Evolutionary conservation across 2,113 vertebrate genomes (phyloP), one percentile per base, ranked within the genome.

Genomic region (Menidia beryllina): DNA sequence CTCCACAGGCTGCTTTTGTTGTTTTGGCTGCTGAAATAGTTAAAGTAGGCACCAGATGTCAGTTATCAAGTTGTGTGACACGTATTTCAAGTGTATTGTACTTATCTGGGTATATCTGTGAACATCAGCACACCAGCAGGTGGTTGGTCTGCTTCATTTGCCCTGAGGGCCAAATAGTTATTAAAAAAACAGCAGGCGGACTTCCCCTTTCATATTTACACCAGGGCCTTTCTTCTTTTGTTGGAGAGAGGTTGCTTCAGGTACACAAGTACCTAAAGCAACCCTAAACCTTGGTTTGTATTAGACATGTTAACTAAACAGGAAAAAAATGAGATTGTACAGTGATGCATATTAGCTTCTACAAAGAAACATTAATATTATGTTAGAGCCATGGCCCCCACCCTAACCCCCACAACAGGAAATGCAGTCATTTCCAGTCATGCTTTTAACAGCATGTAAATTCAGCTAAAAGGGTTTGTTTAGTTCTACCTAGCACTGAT

Each of bases 31-130:
- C 41, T 51, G 47, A 63, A 52, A 63, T 68, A 56, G 56, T 75
- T 70, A 68, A 76, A 73, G 23, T 57, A 36, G n/a, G 52, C 23
- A 75, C 58, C 72, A 55, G 56, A 49, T 77, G 81, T 80, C 75
- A 17, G 77, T 65, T 87, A 68, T 64, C 52, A 41, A 61, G 66
- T 56, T 13, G 82, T 36, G 63, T 68, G 71, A 70, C 49, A 17
- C 81, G 54, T 77, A 39, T 59, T 76, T 83, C 71, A 75, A 69
- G 63, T 82, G 63, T 59, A 66, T 66, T 66, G 68, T 83, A 75
- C 64, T 86, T 87, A 84, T 88, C 79, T 53, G 80, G 89, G 84
- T 68, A 84, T 79, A 85, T 87, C 68, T 74, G 59, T 65, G 64
- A 36, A 58, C 27, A 72, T 61, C 69, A 69, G 49, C 14, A 30